A percentile compares a stretch with the other conserved stretches of the same genome.
phyloP scores from a whole-genome alignment of 2,113 vertebrate genomes.

The Narcine bancroftii region DNA sequence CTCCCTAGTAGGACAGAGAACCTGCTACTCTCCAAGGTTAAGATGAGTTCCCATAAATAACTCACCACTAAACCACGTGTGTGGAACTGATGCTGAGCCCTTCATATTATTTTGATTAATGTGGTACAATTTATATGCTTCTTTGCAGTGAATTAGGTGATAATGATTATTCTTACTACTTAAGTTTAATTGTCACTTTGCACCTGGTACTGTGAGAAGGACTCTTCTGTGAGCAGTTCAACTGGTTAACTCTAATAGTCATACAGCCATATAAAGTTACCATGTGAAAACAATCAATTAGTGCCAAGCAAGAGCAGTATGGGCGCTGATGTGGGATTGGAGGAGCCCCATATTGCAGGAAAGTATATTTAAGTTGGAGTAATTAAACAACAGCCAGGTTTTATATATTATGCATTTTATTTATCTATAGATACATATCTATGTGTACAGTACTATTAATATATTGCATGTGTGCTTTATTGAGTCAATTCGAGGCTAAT shows the following conservation, averaged over 20 bases:
- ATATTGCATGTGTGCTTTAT: not conserved
- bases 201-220: too few relatives aligned
- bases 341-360: too few relatives aligned
- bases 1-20: not conserved
- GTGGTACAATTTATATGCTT: not conserved
- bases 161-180: not conserved
- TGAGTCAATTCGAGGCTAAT: not conserved
- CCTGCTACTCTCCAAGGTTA: not conserved
- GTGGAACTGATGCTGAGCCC: not conserved
- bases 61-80: not conserved
- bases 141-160: not conserved
- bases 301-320: too few relatives aligned
- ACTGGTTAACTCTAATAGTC: too few relatives aligned
- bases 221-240: too few relatives aligned
- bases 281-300: too few relatives aligned
- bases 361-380: too few relatives aligned
- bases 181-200: too few relatives aligned
- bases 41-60: not conserved
- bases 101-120: not conserved
- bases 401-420: not conserved
- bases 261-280: too few relatives aligned
- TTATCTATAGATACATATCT: too few relatives aligned
- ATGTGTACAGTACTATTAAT: too few relatives aligned
- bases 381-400: not conserved
- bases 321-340: too few relatives aligned